These are phyloP conservation scores for Leuciscus waleckii DNA, from an alignment of 2,797 vertebrate genomes.

Conservation along the genomic window DNA sequence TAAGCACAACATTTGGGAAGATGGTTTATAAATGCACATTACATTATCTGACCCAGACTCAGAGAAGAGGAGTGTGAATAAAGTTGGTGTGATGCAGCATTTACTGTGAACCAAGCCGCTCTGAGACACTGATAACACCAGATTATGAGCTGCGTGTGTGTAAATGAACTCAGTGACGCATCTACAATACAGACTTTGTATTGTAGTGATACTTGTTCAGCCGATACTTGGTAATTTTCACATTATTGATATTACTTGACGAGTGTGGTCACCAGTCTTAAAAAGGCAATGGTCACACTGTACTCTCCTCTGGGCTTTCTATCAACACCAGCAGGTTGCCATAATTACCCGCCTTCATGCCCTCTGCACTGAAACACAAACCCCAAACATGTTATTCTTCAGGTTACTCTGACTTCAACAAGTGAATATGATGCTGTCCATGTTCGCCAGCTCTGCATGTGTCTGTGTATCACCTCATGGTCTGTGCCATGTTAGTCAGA, in stretches of 20 bases:
- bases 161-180: background rate
- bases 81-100: background rate
- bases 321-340: slow-evolving; percentile 93
- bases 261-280: slow-evolving; percentile 90
- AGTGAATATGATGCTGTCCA: background rate
- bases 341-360: slow-evolving; percentile 97
- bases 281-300: slow-evolving; percentile 90
- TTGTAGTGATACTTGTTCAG: no score
- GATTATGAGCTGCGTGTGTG: background rate
- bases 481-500: slow-evolving; percentile 87
- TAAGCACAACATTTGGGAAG: background rate
- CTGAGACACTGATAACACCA: background rate
- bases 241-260: slow-evolving; percentile 82
- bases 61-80: background rate
- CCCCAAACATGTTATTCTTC: background rate
- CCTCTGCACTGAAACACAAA: slow-evolving; percentile 84
- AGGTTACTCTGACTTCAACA: background rate
- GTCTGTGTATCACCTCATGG: slow-evolving; percentile 83
- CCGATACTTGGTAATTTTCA: background rate
- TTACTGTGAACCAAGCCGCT: background rate
- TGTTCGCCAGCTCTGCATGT: background rate
- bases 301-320: slow-evolving; percentile 95
- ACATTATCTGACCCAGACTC: background rate
- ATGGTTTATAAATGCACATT: background rate
- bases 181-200: background rate